Conservation (phyloP, 2,797 vertebrate genomes). For the Danio tinwini region DNA sequence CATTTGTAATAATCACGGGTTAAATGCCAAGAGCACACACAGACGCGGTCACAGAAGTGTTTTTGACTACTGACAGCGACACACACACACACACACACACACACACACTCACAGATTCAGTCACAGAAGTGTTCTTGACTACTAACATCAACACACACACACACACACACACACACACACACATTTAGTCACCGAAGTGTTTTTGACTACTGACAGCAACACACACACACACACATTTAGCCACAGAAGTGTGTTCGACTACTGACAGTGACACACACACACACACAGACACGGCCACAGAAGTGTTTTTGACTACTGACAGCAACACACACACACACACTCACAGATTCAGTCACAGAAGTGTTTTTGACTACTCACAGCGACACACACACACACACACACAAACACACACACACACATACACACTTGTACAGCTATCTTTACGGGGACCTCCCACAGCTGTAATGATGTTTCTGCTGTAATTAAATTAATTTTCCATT, state of each 20-base stretch:
- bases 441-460: too few relatives aligned
- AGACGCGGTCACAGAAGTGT: slow-evolving; percentile 66
- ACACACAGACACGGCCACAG: too few relatives aligned
- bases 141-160: slow-evolving; percentile 67
- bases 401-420: slow-evolving; percentile 57
- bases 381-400: too few relatives aligned
- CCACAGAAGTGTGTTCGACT: slow-evolving; percentile 22
- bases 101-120: too few relatives aligned
- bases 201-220: slow-evolving; percentile 65
- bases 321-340: slow-evolving; percentile 57
- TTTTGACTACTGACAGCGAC: slow-evolving; percentile 65
- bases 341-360: too few relatives aligned
- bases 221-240: slow-evolving; percentile 52
- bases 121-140: too few relatives aligned
- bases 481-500: too few relatives aligned
- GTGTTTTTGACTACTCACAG: too few relatives aligned
- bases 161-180: too few relatives aligned
- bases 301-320: slow-evolving; percentile 65
- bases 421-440: too few relatives aligned
- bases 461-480: too few relatives aligned
- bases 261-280: slow-evolving; percentile 66
- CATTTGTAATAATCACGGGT: slow-evolving; percentile 84
- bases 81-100: too few relatives aligned
- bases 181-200: slow-evolving; percentile 63
- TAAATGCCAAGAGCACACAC: slow-evolving; percentile 79